phyloP scores from a whole-genome alignment of 2,888 invertebrate species.

The Drosophila flavopinicola region DNA sequence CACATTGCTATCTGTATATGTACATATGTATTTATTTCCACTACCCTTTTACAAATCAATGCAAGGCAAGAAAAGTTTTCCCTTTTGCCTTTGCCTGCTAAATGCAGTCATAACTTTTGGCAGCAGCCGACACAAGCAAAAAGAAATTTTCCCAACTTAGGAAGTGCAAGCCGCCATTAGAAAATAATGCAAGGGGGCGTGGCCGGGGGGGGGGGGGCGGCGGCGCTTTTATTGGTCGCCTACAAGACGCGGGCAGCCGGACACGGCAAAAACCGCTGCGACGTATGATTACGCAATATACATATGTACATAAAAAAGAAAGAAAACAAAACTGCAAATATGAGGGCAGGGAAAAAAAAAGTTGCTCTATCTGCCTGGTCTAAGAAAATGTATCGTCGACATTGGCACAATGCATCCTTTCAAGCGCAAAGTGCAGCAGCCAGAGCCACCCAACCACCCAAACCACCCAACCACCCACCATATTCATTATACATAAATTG shows the following conservation, averaged over 20 bases:
- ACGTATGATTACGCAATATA: constrained; percentile 52
- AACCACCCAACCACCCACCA: constrained; percentile 11
- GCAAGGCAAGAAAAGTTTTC: constrained; percentile 63
- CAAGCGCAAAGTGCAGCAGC: constrained; percentile 74
- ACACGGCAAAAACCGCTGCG: constrained; percentile 2
- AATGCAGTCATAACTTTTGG: constrained; percentile 80
- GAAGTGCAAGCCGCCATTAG: constrained; percentile 73
- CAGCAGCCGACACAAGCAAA: constrained; percentile 55
- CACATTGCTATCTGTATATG: constrained; percentile 15
- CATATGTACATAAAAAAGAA: no score
- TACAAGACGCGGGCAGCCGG: constrained; percentile 47
- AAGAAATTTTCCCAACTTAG: constrained; percentile 41
- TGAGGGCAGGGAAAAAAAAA: constrained; percentile 38
- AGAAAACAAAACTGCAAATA: constrained; percentile 10
- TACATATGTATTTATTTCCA: constrained; percentile 35
- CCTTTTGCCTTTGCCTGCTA: constrained; percentile 58
- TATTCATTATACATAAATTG: constrained; percentile 75
- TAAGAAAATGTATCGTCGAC: constrained; percentile 72
- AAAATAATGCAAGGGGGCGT: constrained; percentile 39
- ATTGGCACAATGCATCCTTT: constrained; percentile 76
- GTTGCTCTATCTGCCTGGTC: constrained; percentile 62
- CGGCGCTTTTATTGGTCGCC: constrained; percentile 49
- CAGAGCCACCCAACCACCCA: constrained; percentile 9
- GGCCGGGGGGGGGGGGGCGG: not conserved
- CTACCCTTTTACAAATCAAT: constrained; percentile 70